Evolutionary conservation across 2,797 vertebrate species (phyloP), one percentile per base, ranked within the genome.

Genomic region (Falco peregrinus): DNA sequence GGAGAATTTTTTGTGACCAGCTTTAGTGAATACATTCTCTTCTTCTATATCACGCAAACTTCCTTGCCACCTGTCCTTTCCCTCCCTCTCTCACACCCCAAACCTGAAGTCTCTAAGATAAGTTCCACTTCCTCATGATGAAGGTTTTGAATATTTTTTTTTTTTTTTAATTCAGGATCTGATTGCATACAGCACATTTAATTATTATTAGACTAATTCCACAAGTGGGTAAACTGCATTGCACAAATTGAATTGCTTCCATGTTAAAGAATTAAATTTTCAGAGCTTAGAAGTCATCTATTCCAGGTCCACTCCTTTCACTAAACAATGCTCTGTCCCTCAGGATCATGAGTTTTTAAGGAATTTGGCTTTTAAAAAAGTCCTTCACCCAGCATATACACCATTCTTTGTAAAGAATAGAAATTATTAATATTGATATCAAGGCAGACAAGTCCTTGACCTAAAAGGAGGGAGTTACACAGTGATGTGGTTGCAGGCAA

Each of bases 341-440:
- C 59, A 65, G 11, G 13, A 73, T 78, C 41, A 81, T 41, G 20
- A 60, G 4, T 35, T 93, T 93, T 86, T 69, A 60, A 80, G 37
- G 41, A 63, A 17, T 22, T 39, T 65, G 57, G 51, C 17, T 89
- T 93, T 82, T 43, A 43, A 80, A 86, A 76, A 87, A 57, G n/a
- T 31, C 9, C 10, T 39, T 83, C 33, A 59, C 25, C 2, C 16
- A 59, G 73, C 9, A 17, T 41, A 48, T 41, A 35, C 39, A 48
- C 16, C 14, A 29, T 60, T 94, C 16, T 75, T 77, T 84, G 17
- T 63, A 64, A 92, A 74, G n/a, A 87, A 65, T 6, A 41, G 15
- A 79, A 90, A 95, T 56, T 43, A 94, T 90, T 93, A 93, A 93
- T 95, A 96, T 92, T 95, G 82, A 90, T 96, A 87, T 75, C 43